Conservation (phyloP, 1,140 invertebrate genomes). For the Neuroterus valhalla region DNA sequence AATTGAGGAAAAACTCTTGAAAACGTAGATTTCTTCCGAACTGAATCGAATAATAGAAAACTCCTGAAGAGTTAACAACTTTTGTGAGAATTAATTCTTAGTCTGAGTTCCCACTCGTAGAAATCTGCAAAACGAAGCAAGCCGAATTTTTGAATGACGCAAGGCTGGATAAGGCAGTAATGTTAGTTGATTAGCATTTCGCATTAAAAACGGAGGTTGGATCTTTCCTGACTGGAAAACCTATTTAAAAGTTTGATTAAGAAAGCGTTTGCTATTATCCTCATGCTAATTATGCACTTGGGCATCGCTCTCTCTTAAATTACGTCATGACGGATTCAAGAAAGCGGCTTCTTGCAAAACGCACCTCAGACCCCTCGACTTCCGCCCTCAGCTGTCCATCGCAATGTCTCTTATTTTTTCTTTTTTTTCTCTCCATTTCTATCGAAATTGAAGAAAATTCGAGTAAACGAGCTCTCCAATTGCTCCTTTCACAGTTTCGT, state of each 20-base stretch:
- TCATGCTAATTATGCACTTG: constrained; percentile 66
- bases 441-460: constrained; percentile 44
- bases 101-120: constrained; percentile 19
- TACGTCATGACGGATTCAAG: constrained; percentile 58
- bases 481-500: constrained; percentile 44
- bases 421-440: constrained; percentile 33
- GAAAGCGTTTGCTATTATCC: constrained; percentile 64
- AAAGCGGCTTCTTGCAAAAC: constrained; percentile 40
- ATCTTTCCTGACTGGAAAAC: constrained; percentile 59
- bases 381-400: constrained; percentile 41
- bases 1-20: too few relatives aligned
- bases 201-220: constrained; percentile 50
- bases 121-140: neutral
- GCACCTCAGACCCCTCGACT: constrained; percentile 27
- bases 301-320: constrained; percentile 58
- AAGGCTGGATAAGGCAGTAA: constrained; percentile 56
- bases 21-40: too few relatives aligned
- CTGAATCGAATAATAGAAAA: too few relatives aligned
- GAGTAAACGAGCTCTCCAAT: constrained; percentile 46
- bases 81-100: constrained; percentile 12
- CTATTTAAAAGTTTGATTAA: constrained; percentile 70
- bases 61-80: neutral
- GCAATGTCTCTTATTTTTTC: constrained; percentile 32
- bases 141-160: constrained; percentile 24
- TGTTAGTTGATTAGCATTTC: constrained; percentile 63